Evolutionary conservation across 2,113 vertebrate species (phyloP).

Genomic region (Syngnathus typhle): DNA sequence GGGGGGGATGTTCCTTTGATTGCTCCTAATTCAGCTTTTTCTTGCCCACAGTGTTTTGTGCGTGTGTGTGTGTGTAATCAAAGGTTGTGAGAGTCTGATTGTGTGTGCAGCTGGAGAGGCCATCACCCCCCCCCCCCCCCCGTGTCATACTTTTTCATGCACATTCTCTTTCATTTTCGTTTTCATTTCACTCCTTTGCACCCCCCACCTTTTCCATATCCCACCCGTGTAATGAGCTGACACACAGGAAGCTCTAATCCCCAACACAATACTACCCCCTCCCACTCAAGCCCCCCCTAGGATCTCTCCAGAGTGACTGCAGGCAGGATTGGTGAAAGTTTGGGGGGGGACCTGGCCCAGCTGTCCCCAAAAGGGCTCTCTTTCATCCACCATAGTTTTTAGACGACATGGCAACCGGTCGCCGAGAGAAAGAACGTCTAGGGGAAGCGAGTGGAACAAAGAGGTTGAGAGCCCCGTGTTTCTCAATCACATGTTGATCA

Average conservation of each 20-base stretch:
- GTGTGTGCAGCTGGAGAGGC: slow-evolving; percentile 74
- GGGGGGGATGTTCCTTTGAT: slow-evolving; percentile 47
- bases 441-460: slow-evolving; percentile 64
- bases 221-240: slow-evolving; percentile 71
- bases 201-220: slow-evolving; percentile 25
- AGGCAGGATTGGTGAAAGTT: slow-evolving; percentile 47
- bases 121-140: slow-evolving; percentile 48
- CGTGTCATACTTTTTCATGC: slow-evolving; percentile 71
- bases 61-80: slow-evolving; percentile 54
- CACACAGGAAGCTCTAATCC: slow-evolving; percentile 79
- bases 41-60: slow-evolving; percentile 48
- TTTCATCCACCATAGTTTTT: slow-evolving; percentile 66
- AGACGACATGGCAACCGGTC: slow-evolving; percentile 67
- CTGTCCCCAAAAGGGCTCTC: slow-evolving; percentile 75
- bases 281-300: slow-evolving; percentile 36
- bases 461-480: slow-evolving; percentile 48
- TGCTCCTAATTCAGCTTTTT: slow-evolving; percentile 61
- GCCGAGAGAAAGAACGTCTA: slow-evolving; percentile 66
- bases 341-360: slow-evolving; percentile 64
- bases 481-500: slow-evolving; percentile 55
- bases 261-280: slow-evolving; percentile 67
- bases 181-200: slow-evolving; percentile 68
- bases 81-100: slow-evolving; percentile 68
- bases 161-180: slow-evolving; percentile 71
- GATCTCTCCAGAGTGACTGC: slow-evolving; percentile 56